Conservation (phyloP, 2,888 invertebrate genomes). For the Pseudolycoriella hygida region DNA sequence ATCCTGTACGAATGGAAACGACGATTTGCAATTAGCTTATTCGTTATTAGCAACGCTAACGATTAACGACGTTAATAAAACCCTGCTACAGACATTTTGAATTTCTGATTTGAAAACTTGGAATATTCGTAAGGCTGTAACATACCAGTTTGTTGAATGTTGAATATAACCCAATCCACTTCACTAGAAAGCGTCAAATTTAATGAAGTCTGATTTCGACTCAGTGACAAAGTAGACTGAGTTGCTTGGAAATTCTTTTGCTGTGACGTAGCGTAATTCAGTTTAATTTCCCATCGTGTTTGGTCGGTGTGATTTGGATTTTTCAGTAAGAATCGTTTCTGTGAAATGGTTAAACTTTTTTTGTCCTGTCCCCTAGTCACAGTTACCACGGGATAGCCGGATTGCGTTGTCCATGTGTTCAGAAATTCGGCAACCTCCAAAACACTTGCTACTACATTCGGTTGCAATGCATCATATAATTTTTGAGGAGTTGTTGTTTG, state of each 20-base stretch:
- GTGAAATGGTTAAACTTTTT: constrained; percentile 11
- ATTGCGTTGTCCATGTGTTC: constrained; percentile 40
- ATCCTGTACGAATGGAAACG: too few relatives aligned
- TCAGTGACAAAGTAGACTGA: background rate
- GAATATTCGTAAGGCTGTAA: too few relatives aligned
- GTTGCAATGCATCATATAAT: constrained; percentile 32
- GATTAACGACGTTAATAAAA: too few relatives aligned
- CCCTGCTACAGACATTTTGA: too few relatives aligned
- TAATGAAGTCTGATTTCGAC: background rate
- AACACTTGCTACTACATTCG: constrained; percentile 16
- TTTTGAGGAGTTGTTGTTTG: constrained; percentile 31
- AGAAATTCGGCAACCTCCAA: constrained; percentile 21
- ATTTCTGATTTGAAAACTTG: too few relatives aligned
- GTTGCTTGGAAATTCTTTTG: constrained; percentile 18
- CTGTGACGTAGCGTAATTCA: constrained; percentile 21
- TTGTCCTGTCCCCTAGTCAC: constrained; percentile 20
- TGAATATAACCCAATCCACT: constrained; percentile 41
- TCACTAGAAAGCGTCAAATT: background rate
- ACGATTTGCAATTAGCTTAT: constrained; percentile 7
- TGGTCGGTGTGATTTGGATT: constrained; percentile 5
- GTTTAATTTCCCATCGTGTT: constrained; percentile 6
- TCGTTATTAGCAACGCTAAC: too few relatives aligned
- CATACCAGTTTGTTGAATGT: constrained; percentile 37
- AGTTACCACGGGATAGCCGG: constrained; percentile 44
- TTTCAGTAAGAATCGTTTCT: constrained; percentile 17